Conservation (phyloP, 2,888 invertebrate species). For the Ptycholaimellus sp. region DNA sequence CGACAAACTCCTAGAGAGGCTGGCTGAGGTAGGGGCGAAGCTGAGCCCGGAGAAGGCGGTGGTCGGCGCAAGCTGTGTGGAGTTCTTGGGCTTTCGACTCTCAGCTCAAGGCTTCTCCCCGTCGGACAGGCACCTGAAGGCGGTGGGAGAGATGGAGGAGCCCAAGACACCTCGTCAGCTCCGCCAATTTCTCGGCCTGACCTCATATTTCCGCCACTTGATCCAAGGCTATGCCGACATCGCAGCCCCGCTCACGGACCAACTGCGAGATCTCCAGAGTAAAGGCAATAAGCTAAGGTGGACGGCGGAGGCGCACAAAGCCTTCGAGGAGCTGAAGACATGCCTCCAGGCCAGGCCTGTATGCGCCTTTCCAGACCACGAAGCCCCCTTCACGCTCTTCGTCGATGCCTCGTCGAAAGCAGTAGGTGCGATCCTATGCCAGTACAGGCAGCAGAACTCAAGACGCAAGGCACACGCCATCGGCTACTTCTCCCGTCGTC, state of each 20-base stretch:
- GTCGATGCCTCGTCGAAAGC: background rate
- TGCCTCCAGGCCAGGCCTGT: too few species aligned
- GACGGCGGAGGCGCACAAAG: background rate
- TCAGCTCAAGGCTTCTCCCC: slow-evolving; percentile 5
- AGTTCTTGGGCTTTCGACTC: slow-evolving; percentile 6
- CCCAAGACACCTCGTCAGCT: slow-evolving; percentile 2
- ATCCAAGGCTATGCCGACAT: slow-evolving; percentile 1
- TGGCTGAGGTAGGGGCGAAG: slow-evolving; percentile 4
- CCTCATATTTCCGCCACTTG: slow-evolving; percentile 5
- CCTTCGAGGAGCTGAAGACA: background rate
- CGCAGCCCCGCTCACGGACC: slow-evolving; percentile 2
- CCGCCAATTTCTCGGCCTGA: slow-evolving; percentile 4
- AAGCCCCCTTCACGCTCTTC: too few species aligned
- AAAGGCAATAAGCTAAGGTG: background rate
- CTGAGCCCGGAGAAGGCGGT: slow-evolving; percentile 7
- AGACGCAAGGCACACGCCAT: background rate
- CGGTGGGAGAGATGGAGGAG: slow-evolving; percentile 2
- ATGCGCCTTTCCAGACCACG: too few species aligned
- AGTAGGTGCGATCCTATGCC: background rate
- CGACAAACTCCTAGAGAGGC: slow-evolving; percentile 5
- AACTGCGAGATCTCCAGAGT: too few species aligned
- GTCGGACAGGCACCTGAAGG: slow-evolving; percentile 4
- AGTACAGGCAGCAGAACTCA: background rate
- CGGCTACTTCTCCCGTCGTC: background rate
- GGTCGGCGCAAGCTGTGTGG: background rate